These are phyloP conservation scores for Tragopan temminckii DNA, from an alignment of 2,797 vertebrate genomes.

Conservation along the genomic window DNA sequence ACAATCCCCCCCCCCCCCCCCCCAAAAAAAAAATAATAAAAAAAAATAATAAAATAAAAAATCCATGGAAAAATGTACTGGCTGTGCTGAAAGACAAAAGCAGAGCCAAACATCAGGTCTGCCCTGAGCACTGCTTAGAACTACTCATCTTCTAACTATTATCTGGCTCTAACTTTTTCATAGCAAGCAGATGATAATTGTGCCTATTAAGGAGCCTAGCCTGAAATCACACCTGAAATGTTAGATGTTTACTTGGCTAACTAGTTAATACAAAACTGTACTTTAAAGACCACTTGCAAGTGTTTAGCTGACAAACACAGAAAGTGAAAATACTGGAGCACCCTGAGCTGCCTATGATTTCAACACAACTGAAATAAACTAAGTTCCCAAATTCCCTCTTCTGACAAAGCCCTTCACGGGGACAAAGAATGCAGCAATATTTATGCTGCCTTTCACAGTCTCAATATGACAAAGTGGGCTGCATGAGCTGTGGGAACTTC, in stretches of 20 bases:
- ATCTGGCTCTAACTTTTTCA: not conserved
- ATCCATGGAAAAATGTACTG: not conserved
- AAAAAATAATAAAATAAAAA: not conserved
- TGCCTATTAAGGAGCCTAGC: not conserved
- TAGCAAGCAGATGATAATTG: not conserved
- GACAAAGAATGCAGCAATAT: not conserved
- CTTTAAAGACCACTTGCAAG: not conserved
- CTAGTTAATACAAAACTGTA: not conserved
- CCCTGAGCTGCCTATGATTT: not conserved
- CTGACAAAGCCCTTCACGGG: not conserved
- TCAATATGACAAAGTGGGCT: not conserved
- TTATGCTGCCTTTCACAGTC: not conserved
- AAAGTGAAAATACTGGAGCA: not conserved
- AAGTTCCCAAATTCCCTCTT: not conserved
- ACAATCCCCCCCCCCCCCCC: no score
- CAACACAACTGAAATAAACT: not conserved
- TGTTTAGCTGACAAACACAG: not conserved
- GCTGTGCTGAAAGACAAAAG: not conserved
- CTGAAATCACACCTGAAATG: not conserved
- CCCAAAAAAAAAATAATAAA: no score
- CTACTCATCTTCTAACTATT: not conserved
- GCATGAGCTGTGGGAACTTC: not conserved
- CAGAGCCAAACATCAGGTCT: not conserved
- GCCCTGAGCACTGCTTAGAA: not conserved
- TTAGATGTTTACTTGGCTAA: not conserved